Base-by-base conservation (phyloP, 1,140 invertebrate species). In the Sinella curviseta region DNA sequence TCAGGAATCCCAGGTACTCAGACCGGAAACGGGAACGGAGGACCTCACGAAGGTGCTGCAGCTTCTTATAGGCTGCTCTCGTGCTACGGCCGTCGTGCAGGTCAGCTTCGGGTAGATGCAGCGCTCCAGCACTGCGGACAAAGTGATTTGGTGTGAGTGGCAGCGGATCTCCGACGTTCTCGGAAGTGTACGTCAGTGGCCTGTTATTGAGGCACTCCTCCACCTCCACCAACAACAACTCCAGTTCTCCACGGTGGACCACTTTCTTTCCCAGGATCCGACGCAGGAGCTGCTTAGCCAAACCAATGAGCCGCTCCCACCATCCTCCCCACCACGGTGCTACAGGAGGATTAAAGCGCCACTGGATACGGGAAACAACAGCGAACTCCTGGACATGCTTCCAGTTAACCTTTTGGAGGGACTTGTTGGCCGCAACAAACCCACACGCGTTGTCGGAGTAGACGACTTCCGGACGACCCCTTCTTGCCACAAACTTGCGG, bases 271-370 rank as follows among this genome's bases (percentile, higher is more conserved):
- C 74, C n/a, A 75, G 28, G 3, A 75, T 26, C 20, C 35, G 14
- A 14, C 39, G 34, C 3, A 75, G 24, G 20, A 75, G n/a, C 8
- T 30, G n/a, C 24, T 75, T 75, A 16, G 31, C 28, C 34, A 75
- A 20, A 8, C 74, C 74, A 36, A 75, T 48, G 8, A 75, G 24
- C 26, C 39, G 2, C 36, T 75, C 74, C 8, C 17, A 75, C 3
- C 8, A 75, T n/a, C 34, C 34, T 75, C 74, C 74, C 34, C 35
- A 75, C 74, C 74, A 75, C 3, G 74, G 24, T 12, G 57, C 14
- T 14, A 12, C 24, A 26, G 57, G 24, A 17, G 57, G 24, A n/a
- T 60, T 60, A 26, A n/a, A n/a, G 3, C 57, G 3, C 57, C 14
- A n/a, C 3, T 60, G 12, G 24, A 60, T 60, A 3, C 57, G 8